phyloP scores from a whole-genome alignment of 2,888 invertebrate species.

The Azorinus chamasolen region DNA sequence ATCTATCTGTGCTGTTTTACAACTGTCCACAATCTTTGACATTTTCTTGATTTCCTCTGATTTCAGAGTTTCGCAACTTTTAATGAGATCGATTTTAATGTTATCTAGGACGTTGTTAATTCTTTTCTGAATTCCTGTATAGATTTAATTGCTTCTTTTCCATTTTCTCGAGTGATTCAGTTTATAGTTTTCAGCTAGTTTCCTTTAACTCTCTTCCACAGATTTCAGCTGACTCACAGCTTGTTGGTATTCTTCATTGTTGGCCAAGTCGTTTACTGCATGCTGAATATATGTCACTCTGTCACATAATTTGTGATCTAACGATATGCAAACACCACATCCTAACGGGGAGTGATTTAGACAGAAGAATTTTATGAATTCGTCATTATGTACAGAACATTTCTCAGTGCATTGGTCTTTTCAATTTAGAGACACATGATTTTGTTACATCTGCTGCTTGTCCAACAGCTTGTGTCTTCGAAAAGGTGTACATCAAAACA shows the following conservation, averaged over 20 bases:
- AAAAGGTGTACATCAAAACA: slow-evolving; percentile 5
- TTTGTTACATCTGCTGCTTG: neutral
- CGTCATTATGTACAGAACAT: neutral
- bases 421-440: neutral
- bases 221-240: too few relatives aligned
- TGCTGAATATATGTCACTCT: slow-evolving; percentile 13
- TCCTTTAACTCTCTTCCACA: too few relatives aligned
- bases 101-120: too few relatives aligned
- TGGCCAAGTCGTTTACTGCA: neutral
- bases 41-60: too few relatives aligned
- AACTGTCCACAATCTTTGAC: too few relatives aligned
- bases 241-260: neutral
- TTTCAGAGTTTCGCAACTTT: too few relatives aligned
- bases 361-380: slow-evolving; percentile 17
- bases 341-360: slow-evolving; percentile 3
- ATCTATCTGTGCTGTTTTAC: too few relatives aligned
- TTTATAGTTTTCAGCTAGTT: too few relatives aligned
- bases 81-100: too few relatives aligned
- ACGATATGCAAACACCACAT: slow-evolving; percentile 12
- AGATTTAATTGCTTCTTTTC: too few relatives aligned
- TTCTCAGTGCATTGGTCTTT: slow-evolving; percentile 3
- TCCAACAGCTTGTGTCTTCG: slow-evolving; percentile 4
- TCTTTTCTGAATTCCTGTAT: too few relatives aligned
- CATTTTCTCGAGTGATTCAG: too few relatives aligned
- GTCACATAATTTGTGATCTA: slow-evolving; percentile 10